Evolutionary conservation across 2,113 vertebrate genomes (phyloP), one percentile per base, ranked within the genome.

Genomic region (Takifugu bimaculatus): DNA sequence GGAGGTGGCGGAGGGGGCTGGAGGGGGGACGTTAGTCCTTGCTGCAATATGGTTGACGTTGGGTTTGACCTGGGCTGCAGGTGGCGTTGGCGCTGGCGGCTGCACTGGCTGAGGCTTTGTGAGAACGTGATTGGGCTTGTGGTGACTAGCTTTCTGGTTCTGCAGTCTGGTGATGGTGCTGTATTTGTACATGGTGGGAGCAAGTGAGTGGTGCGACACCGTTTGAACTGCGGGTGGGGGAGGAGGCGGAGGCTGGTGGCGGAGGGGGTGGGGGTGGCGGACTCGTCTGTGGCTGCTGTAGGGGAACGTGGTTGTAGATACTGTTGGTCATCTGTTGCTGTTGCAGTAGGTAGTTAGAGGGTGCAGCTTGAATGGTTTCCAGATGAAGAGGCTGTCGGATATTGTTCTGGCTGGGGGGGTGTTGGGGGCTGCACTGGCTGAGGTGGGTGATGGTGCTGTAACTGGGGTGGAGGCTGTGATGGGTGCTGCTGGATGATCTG

Each of bases 141-240:
- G 68, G 27, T 77, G 75, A 0, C 74, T 70, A n/a, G 61, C 26
- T 6, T 73, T 80, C 73, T 87, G 84, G 79, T 93, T 93, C 86
- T 94, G 92, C 52, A 95, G 82, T 55, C 93, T 72, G 35, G 89
- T 91, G 76, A 96, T 94, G 3, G 94, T 96, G 87, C 94, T 96
- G 85, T 89, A 95, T 72, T 96, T 96, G 70, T 94, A 95, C 86
- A 94, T 82, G 0, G 88, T 85, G 39, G 90, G 91, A 0, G 85
- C 72, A 0, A 88, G 58, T 11, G 93, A 86, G 85, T 93, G 80
- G 83, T 92, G 91, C 0, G 92, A 91, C 0, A 89, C 60, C 72
- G 0, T 86, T 68, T 0, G 88, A 68, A 88, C 86, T 0, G 88
- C 90, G 0, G 91, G 92, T 0, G 88, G 91, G 0, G 91, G 91